These are phyloP conservation scores for Hydrotaea cyrtoneurina DNA, from an alignment of 2,888 invertebrate species.

Conservation along the genomic window DNA sequence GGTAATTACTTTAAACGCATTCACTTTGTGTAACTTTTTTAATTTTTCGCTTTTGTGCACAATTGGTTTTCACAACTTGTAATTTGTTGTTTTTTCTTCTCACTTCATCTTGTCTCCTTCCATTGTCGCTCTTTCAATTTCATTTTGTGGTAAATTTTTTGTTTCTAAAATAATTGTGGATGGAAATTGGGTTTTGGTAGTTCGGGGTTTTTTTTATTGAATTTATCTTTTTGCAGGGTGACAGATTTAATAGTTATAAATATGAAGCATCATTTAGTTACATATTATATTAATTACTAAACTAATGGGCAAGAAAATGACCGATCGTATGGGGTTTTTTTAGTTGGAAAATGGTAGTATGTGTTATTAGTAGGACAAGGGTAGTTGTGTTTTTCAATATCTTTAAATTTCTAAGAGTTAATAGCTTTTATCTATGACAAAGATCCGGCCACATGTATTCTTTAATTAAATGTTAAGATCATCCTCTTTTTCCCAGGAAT, in stretches of 20 bases:
- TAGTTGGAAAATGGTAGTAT: too few relatives aligned
- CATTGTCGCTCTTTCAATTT: neutral
- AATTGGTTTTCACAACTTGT: slow-evolving; percentile 62
- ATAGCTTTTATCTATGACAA: too few relatives aligned
- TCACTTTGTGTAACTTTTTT: slow-evolving; percentile 60
- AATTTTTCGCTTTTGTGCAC: slow-evolving; percentile 66
- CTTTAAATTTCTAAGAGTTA: too few relatives aligned
- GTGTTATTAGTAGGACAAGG: too few relatives aligned
- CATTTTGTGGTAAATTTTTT: neutral
- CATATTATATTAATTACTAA: slow-evolving; percentile 14
- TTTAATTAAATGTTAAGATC: too few relatives aligned
- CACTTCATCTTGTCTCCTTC: slow-evolving; percentile 6
- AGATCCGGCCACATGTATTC: too few relatives aligned
- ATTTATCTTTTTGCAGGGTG: neutral
- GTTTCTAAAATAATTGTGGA: too few relatives aligned
- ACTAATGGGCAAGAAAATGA: too few relatives aligned
- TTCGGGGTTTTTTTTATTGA: neutral
- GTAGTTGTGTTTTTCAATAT: too few relatives aligned
- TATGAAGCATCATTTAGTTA: neutral
- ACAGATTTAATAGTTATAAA: neutral
- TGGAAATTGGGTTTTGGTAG: neutral
- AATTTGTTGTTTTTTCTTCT: slow-evolving; percentile 41
- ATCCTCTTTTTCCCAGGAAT: too few relatives aligned
- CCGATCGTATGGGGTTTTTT: too few relatives aligned
- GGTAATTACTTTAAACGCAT: slow-evolving; percentile 64